Percentiles rank a stretch among this genome's conserved stretches.
Conservation (phyloP, 2,888 invertebrate species). For the Camptogramma bilineatum region DNA sequence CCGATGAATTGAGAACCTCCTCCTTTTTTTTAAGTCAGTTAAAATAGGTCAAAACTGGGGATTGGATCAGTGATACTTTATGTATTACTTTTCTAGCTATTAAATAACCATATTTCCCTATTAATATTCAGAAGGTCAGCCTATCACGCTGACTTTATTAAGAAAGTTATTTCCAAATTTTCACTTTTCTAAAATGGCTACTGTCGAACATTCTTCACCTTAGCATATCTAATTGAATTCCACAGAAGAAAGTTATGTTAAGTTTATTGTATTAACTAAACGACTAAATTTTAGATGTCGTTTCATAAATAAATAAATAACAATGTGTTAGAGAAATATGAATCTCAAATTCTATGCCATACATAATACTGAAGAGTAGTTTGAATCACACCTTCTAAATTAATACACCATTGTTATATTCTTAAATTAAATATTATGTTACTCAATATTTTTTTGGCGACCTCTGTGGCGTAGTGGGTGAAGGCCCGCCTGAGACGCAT, state of each 20-base stretch:
- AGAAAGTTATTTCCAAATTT: conserved; percentile 25
- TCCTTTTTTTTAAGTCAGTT: too few species aligned
- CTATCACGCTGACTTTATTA: conserved; percentile 14
- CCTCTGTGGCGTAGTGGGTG: too few species aligned
- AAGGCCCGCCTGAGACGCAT: too few species aligned
- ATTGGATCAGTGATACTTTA: not conserved
- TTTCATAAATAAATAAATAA: too few species aligned
- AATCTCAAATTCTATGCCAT: too few species aligned
- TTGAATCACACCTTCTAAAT: too few species aligned
- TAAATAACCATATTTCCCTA: conserved; percentile 17
- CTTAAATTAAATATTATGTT: too few species aligned
- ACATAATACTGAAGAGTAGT: too few species aligned
- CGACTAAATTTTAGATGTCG: conserved; percentile 3
- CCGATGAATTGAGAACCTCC: too few species aligned
- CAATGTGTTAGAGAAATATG: too few species aligned
- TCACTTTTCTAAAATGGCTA: conserved; percentile 30
- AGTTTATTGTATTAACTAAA: conserved; percentile 19
- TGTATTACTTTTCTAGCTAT: conserved; percentile 1
- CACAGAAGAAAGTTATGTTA: conserved; percentile 34
- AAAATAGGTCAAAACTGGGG: not conserved
- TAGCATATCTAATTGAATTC: conserved; percentile 32
- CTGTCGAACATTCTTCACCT: conserved; percentile 9
- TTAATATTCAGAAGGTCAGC: conserved; percentile 19
- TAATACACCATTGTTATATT: too few species aligned
- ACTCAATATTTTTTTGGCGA: too few species aligned